phyloP scores from a whole-genome alignment of 53 echinoderm and acorn worm genomes.

The Holothuria scabra region DNA sequence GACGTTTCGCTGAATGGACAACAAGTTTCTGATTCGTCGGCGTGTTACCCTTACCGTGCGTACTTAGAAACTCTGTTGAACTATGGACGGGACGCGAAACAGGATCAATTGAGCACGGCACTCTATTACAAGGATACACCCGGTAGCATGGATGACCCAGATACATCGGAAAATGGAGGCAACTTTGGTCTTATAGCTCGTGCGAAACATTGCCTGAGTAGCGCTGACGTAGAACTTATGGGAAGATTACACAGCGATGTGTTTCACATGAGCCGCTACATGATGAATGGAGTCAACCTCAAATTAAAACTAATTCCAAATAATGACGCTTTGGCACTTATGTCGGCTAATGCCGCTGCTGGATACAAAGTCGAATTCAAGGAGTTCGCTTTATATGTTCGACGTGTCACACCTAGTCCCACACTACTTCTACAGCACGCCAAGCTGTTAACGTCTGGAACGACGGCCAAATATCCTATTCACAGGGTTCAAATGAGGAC shows the following conservation, averaged over 20 bases:
- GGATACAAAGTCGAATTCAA: neutral
- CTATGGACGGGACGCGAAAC: constrained; percentile 30
- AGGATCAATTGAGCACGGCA: neutral
- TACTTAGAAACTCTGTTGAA: constrained; percentile 47
- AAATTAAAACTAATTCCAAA: constrained; percentile 32
- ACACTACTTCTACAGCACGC: neutral
- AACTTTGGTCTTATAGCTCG: neutral
- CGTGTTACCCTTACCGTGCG: constrained; percentile 55
- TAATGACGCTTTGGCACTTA: neutral
- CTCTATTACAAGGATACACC: neutral
- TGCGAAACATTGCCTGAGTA: neutral
- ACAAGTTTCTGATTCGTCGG: constrained; percentile 40
- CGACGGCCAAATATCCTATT: constrained; percentile 32
- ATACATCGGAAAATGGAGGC: neutral
- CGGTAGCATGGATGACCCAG: neutral
- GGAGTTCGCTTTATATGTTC: neutral
- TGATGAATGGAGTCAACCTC: constrained; percentile 60
- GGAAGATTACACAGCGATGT: constrained; percentile 41
- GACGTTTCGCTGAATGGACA: constrained; percentile 57
- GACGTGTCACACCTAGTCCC: neutral
- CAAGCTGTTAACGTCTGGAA: neutral
- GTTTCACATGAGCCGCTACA: constrained; percentile 33
- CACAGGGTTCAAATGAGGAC: constrained; percentile 24
- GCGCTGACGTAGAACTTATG: constrained; percentile 45
- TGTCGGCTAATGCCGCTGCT: neutral